Evolutionary conservation across 2,888 invertebrate genomes (phyloP), one percentile per base, ranked within the genome.

Genomic region (Habroteleia sp.): DNA sequence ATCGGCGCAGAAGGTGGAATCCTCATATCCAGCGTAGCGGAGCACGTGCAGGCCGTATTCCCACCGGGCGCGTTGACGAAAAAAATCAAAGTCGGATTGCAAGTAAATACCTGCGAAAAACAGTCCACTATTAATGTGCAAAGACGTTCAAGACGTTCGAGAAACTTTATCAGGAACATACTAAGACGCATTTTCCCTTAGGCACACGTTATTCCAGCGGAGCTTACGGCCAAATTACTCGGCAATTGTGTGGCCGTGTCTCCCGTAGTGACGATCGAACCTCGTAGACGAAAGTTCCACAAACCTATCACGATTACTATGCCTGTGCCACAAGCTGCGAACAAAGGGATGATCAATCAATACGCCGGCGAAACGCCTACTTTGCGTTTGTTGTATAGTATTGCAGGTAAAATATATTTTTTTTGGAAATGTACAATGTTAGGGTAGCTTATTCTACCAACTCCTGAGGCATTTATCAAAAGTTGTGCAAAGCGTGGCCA

Each of bases 1-100:
- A 97, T 99, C 79, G 99, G 99, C 1, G 96, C 97, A 0, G 98
- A 98, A 85, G 99, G 99, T 54, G 99, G 99, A 54, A 97, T 98
- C 82, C 95, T 99, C 68, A 96, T 96, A 80, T 98, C 98, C 41
- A 94, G 95, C 81, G 93, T 98, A 77, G 97, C 99, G 58, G 83
- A 80, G 33, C 83, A 88, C 33, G 94, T 94, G 23, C 94, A 94
- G 87, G 94, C 94, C 1, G 92, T 94, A 79, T 99, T 99, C 92
- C 99, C 99, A 11, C 93, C 96, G 31, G 95, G 96, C 80, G 98
- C 99, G 33, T 92, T 99, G 42, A 99, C 98, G n/a, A 99, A 99
- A 91, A 97, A 97, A 89, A 99, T 99, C 90, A 95, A 97, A 90
- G 98, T 99, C 82, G 98, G 98, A 76, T 92, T 98, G 75, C 98